Percentiles rank a stretch among this genome's conserved stretches.
These are phyloP conservation scores for Oceanodroma leucorhoa DNA, from an alignment of 2,797 vertebrate genomes.

Conservation along the genomic window DNA sequence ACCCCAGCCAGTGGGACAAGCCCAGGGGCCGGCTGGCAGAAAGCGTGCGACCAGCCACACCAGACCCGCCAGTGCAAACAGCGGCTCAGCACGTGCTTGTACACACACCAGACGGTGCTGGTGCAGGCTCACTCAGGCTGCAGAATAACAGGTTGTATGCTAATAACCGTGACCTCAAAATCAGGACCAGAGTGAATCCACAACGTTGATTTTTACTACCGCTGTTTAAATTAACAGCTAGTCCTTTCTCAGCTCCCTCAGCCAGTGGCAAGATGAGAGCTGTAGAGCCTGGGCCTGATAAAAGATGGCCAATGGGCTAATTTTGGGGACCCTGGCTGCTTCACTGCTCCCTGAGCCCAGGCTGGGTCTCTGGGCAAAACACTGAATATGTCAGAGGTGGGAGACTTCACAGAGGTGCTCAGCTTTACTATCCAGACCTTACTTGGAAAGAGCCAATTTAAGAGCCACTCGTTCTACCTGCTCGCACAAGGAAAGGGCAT, in stretches of 20 bases:
- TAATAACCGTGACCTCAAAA: not conserved
- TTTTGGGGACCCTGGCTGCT: not conserved
- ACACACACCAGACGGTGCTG: fast-evolving
- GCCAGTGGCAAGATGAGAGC: not conserved
- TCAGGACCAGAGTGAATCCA: not conserved
- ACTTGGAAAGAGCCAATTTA: not conserved
- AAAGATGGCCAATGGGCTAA: not conserved
- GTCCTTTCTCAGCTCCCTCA: not conserved
- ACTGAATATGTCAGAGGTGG: fast-evolving
- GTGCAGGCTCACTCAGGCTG: not conserved
- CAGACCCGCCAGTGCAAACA: not conserved
- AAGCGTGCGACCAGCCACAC: not conserved
- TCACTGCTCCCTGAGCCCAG: not conserved
- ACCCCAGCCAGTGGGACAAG: not conserved
- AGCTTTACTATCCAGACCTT: not conserved
- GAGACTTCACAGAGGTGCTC: not conserved
- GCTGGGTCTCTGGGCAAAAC: not conserved
- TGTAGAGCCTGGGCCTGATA: not conserved
- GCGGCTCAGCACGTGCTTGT: fast-evolving
- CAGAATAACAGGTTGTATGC: fast-evolving
- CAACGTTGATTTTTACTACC: not conserved
- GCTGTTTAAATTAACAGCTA: slow-evolving; percentile 56
- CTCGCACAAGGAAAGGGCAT: not conserved
- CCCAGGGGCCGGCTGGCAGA: not conserved
- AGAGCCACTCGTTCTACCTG: not conserved